phyloP scores from a whole-genome alignment of 2,888 invertebrate genomes.

The Drosophila lacicola region DNA sequence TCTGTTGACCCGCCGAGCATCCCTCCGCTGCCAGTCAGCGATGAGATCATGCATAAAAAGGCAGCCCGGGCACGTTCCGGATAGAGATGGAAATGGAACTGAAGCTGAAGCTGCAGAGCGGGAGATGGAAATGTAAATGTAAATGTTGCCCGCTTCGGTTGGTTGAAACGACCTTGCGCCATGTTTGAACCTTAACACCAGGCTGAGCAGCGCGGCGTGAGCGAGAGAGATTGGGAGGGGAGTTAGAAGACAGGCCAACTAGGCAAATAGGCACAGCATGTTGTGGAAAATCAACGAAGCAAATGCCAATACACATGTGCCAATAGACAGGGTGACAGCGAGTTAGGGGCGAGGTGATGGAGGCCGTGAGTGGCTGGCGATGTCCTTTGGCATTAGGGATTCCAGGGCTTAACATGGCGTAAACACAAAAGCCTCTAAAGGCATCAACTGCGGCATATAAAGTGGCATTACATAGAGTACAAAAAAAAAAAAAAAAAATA shows the following conservation, averaged over 20 bases:
- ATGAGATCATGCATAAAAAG: constrained; percentile 80
- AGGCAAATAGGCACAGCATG: constrained; percentile 80
- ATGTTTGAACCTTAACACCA: constrained; percentile 79
- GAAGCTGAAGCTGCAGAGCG: constrained; percentile 15
- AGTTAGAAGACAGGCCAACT: constrained; percentile 24
- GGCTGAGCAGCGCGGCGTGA: constrained; percentile 18
- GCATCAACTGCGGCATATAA: constrained; percentile 83
- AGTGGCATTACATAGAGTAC: constrained; percentile 79
- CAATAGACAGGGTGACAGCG: constrained; percentile 36
- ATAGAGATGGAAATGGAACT: constrained; percentile 20
- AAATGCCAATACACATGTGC: constrained; percentile 78
- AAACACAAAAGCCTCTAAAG: constrained; percentile 81
- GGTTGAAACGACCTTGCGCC: constrained; percentile 75
- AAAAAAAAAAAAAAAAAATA: constrained; percentile 23
- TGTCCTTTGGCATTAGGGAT: constrained; percentile 77
- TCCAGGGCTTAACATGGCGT: constrained; percentile 81
- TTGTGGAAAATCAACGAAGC: constrained; percentile 78
- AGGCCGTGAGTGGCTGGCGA: constrained; percentile 39
- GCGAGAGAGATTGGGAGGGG: not conserved
- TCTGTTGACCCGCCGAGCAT: constrained; percentile 35
- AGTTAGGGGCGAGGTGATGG: not conserved
- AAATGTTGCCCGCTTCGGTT: constrained; percentile 67
- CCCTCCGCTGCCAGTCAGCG: constrained; percentile 69
- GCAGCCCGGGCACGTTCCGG: constrained; percentile 56
- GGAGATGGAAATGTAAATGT: constrained; percentile 74